These are phyloP conservation scores for Campoplex capitator DNA, from an alignment of 2,888 invertebrate genomes.

Conservation along the genomic window DNA sequence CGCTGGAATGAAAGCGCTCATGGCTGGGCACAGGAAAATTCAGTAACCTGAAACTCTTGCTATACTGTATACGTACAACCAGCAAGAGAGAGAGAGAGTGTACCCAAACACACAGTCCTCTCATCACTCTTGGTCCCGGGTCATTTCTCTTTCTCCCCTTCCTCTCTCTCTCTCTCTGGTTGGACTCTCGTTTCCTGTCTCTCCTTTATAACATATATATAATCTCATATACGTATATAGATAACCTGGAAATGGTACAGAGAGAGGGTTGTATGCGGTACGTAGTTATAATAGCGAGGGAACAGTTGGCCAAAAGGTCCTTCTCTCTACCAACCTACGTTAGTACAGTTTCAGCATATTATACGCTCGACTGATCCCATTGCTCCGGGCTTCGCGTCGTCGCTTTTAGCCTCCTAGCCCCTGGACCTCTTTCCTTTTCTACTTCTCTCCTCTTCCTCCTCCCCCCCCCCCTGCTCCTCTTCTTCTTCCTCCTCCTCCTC, in stretches of 20 bases:
- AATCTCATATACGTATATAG: constrained; percentile 40
- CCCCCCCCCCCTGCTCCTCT: constrained; percentile 3
- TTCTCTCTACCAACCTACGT: constrained; percentile 30
- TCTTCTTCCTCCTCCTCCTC: not conserved
- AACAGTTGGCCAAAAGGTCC: constrained; percentile 66
- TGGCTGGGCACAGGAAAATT: constrained; percentile 60
- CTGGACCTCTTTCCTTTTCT: constrained; percentile 28
- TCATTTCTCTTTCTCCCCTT: constrained; percentile 12
- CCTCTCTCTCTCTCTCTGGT: constrained; percentile 38
- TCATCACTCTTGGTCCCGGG: constrained; percentile 41
- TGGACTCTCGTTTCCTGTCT: constrained; percentile 22
- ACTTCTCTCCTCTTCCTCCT: not conserved
- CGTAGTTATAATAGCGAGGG: constrained; percentile 63
- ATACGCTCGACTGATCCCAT: constrained; percentile 69
- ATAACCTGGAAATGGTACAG: constrained; percentile 34
- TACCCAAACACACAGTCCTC: constrained; percentile 24
- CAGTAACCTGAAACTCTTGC: constrained; percentile 44
- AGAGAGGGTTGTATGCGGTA: constrained; percentile 41
- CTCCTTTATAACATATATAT: constrained; percentile 6
- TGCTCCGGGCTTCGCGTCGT: constrained; percentile 62
- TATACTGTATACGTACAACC: not conserved
- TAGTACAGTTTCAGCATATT: constrained; percentile 66
- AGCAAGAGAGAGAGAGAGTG: constrained; percentile 2
- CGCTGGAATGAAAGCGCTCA: constrained; percentile 29
- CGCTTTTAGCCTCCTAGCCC: constrained; percentile 49